phyloP scores from a whole-genome alignment of 1,140 invertebrate species.

The Oedothorax gibbosus region DNA sequence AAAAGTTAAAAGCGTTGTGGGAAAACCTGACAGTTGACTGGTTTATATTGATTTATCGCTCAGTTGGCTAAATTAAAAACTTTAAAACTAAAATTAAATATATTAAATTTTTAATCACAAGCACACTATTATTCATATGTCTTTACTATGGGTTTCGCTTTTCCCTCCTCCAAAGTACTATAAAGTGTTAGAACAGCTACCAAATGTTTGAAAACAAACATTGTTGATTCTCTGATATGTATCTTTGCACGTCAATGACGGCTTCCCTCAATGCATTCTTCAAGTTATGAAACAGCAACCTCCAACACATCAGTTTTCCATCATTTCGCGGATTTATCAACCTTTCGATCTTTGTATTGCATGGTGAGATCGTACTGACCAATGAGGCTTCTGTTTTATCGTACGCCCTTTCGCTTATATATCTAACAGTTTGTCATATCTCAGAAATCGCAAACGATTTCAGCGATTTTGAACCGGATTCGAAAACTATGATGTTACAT shows the following conservation, averaged over 20 bases:
- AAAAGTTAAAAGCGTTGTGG: too few relatives aligned
- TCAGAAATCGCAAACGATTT: not conserved
- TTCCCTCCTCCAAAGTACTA: too few relatives aligned
- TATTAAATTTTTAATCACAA: too few relatives aligned
- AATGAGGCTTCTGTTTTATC: not conserved
- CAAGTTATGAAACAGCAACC: not conserved
- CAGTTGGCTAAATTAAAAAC: too few relatives aligned
- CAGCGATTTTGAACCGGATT: not conserved
- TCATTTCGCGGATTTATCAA: slow-evolving; percentile 20
- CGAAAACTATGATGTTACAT: too few relatives aligned
- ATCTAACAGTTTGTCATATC: slow-evolving; percentile 7
- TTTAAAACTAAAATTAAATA: too few relatives aligned
- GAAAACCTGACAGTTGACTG: too few relatives aligned
- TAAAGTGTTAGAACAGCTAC: not conserved
- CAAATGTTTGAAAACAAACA: slow-evolving; percentile 6
- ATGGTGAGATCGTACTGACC: slow-evolving; percentile 19
- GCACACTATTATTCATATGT: too few relatives aligned
- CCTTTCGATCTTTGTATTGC: slow-evolving; percentile 16
- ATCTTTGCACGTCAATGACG: not conserved
- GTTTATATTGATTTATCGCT: too few relatives aligned
- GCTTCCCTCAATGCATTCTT: not conserved
- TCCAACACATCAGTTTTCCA: not conserved
- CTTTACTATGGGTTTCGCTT: too few relatives aligned
- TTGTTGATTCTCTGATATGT: not conserved
- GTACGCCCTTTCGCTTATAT: slow-evolving; percentile 15